These are phyloP conservation scores for Cordilura impudica DNA, from an alignment of 2,888 invertebrate genomes.

Conservation along the genomic window DNA sequence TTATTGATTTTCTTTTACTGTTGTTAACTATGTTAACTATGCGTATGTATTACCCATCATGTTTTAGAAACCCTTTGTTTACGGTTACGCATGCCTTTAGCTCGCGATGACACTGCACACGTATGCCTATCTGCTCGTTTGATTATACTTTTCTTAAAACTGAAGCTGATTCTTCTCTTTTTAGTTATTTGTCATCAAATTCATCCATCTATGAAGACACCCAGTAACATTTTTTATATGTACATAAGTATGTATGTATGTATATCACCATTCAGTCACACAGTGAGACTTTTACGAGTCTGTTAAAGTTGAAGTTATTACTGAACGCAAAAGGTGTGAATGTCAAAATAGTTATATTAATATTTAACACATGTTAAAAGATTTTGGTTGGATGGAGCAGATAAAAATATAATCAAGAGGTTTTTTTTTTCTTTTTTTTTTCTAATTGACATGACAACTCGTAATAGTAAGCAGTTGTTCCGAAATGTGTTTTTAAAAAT, in stretches of 20 bases:
- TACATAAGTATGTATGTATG: too few species aligned
- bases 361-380: slow-evolving; percentile 29
- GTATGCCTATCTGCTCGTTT: slow-evolving; percentile 20
- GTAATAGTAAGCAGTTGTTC: not conserved
- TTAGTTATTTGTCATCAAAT: not conserved
- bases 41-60: not conserved
- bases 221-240: not conserved
- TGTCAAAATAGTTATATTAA: slow-evolving; percentile 36
- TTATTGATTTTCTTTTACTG: slow-evolving; percentile 1
- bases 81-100: slow-evolving; percentile 13
- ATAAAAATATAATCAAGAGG: not conserved
- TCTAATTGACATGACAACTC: not conserved
- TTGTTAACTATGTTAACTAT: slow-evolving; percentile 14
- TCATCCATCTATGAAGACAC: not conserved
- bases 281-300: not conserved
- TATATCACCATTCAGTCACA: not conserved
- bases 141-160: slow-evolving; percentile 3
- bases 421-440: not conserved
- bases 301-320: not conserved
- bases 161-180: not conserved
- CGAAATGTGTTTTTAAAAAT: too few species aligned
- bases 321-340: slow-evolving; percentile 40
- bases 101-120: slow-evolving; percentile 2
- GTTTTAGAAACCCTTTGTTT: slow-evolving; percentile 25
- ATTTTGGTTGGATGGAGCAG: not conserved